Conservation (phyloP, 2,888 invertebrate genomes). For the Euphydryas editha region DNA sequence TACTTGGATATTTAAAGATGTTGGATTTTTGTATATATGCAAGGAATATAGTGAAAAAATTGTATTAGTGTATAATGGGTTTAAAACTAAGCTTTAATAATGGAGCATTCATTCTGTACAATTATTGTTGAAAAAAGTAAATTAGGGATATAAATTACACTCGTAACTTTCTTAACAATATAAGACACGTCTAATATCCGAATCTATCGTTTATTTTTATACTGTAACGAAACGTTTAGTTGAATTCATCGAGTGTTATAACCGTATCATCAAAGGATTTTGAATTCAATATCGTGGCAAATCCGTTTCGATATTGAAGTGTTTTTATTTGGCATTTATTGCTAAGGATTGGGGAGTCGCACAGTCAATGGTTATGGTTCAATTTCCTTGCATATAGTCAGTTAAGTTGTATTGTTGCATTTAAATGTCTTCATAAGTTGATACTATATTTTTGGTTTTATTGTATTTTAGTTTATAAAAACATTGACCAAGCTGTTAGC, state of each 20-base stretch:
- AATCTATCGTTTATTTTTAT: constrained; percentile 25
- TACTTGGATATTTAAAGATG: too few species aligned
- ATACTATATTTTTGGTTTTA: neutral
- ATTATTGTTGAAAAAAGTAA: neutral
- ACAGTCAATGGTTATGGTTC: constrained; percentile 54
- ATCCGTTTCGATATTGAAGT: constrained; percentile 55
- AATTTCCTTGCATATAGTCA: constrained; percentile 51
- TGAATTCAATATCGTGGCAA: constrained; percentile 60
- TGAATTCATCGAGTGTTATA: constrained; percentile 51
- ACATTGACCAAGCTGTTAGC: neutral
- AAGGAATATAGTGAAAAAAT: too few species aligned
- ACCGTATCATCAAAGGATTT: constrained; percentile 55
- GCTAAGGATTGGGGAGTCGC: constrained; percentile 53
- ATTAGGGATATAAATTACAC: neutral
- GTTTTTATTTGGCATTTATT: constrained; percentile 63
- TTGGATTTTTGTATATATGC: too few species aligned
- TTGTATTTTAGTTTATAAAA: neutral
- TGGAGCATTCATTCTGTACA: too few species aligned
- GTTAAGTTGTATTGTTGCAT: constrained; percentile 24
- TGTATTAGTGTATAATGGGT: too few species aligned
- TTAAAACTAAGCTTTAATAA: too few species aligned
- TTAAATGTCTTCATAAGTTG: constrained; percentile 3
- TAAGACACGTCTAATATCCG: constrained; percentile 18
- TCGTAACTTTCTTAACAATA: neutral
- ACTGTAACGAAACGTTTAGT: constrained; percentile 40